These are phyloP conservation scores for Porites cylindrica DNA, from an alignment of 92 coral and sea anemone species.

Conservation along the genomic window DNA sequence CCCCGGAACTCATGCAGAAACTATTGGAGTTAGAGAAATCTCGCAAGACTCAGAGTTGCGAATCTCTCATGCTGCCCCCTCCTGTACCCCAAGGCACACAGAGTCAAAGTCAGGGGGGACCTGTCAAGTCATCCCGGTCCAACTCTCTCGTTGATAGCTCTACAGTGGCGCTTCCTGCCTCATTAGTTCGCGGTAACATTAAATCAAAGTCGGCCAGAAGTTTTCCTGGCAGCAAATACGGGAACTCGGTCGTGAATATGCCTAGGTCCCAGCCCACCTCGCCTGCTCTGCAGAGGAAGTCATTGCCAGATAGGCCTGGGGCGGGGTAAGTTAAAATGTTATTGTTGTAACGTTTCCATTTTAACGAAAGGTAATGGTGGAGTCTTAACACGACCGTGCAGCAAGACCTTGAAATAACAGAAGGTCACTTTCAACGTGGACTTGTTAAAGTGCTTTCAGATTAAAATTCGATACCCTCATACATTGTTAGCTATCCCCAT, in stretches of 20 bases:
- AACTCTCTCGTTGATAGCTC: constrained; percentile 60
- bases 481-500: too few species aligned
- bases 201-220: constrained; percentile 97
- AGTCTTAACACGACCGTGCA: not conserved
- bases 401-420: not conserved
- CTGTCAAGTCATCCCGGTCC: constrained; percentile 64
- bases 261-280: constrained; percentile 96
- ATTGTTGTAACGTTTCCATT: too few species aligned
- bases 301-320: constrained; percentile 70
- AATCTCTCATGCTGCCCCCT: constrained; percentile 57
- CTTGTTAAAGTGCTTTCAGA: too few species aligned
- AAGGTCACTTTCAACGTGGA: too few species aligned
- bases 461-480: too few species aligned
- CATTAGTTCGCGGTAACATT: constrained; percentile 89
- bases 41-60: constrained; percentile 76
- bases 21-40: constrained; percentile 90
- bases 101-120: constrained; percentile 43
- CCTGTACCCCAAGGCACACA: constrained; percentile 33
- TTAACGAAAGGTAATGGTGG: too few species aligned
- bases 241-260: constrained; percentile 49
- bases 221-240: constrained; percentile 80
- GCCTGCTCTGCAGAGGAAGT: constrained; percentile 85
- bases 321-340: constrained; percentile 25
- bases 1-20: constrained; percentile 97
- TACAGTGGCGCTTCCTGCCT: constrained; percentile 66